phyloP scores from a whole-genome alignment of 2,797 vertebrate genomes.

The Crocidura indochinensis region DNA sequence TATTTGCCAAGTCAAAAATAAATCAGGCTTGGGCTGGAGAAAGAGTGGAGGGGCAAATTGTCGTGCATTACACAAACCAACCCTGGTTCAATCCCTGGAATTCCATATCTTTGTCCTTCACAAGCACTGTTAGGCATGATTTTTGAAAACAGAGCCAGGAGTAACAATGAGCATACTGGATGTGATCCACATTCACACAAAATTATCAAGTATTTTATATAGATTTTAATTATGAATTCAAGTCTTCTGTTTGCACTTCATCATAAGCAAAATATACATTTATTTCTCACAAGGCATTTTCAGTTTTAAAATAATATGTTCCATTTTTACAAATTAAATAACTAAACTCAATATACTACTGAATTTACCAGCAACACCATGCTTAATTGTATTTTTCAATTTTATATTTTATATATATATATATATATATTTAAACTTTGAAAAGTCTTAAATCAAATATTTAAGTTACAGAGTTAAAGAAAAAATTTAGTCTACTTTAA shows the following conservation, averaged over 20 bases:
- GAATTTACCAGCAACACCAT: not conserved
- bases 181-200: too few relatives aligned
- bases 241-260: not conserved
- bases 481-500: not conserved
- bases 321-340: constrained; percentile 1
- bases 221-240: not conserved
- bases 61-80: too few relatives aligned
- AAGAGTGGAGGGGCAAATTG: too few relatives aligned
- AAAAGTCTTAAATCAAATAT: not conserved
- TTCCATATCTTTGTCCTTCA: too few relatives aligned
- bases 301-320: not conserved
- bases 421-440: not conserved
- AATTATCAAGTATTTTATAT: too few relatives aligned
- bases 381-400: not conserved
- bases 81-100: too few relatives aligned
- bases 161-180: too few relatives aligned
- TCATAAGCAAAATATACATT: not conserved
- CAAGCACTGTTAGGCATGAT: too few relatives aligned
- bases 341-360: not conserved
- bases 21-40: too few relatives aligned
- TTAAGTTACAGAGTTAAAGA: not conserved
- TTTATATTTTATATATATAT: constrained; percentile 35
- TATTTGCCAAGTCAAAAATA: too few relatives aligned
- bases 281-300: not conserved
- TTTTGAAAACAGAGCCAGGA: too few relatives aligned